Conservation (phyloP, 2,888 invertebrate species). For the Lepeophtheirus nordmannii region DNA sequence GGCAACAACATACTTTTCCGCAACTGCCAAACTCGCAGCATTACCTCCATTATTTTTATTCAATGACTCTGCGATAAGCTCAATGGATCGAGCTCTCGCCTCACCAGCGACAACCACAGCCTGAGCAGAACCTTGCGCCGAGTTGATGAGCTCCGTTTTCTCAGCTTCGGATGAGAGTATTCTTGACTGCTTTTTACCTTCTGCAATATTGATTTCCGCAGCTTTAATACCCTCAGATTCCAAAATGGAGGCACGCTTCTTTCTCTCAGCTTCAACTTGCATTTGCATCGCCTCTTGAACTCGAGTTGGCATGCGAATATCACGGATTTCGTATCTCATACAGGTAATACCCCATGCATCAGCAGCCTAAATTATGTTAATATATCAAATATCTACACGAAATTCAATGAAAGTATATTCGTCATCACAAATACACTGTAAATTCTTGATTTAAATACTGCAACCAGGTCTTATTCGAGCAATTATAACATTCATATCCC, state of each 20-base stretch:
- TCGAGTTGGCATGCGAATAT: slow-evolving; percentile 70
- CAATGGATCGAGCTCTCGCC: slow-evolving; percentile 69
- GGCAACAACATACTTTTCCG: slow-evolving; percentile 88
- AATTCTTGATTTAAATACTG: too few species aligned
- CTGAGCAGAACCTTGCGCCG: slow-evolving; percentile 77
- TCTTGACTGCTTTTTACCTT: slow-evolving; percentile 76
- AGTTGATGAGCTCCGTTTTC: slow-evolving; percentile 81
- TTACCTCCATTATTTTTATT: slow-evolving; percentile 53
- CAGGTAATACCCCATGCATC: slow-evolving; percentile 24
- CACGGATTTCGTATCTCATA: slow-evolving; percentile 36
- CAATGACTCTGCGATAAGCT: slow-evolving; percentile 47
- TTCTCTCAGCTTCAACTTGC: slow-evolving; percentile 97
- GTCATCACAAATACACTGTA: too few species aligned
- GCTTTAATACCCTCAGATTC: slow-evolving; percentile 80
- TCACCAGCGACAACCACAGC: slow-evolving; percentile 79
- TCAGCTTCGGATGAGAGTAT: slow-evolving; percentile 92
- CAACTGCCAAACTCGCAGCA: slow-evolving; percentile 79
- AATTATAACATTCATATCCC: too few species aligned
- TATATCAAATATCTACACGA: too few species aligned
- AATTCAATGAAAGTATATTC: too few species aligned
- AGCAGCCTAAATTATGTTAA: slow-evolving; percentile 1
- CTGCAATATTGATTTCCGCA: slow-evolving; percentile 82
- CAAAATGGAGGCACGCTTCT: slow-evolving; percentile 85
- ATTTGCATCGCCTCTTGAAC: slow-evolving; percentile 99
- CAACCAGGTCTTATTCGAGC: too few species aligned